phyloP scores from a whole-genome alignment of 2,888 invertebrate genomes.

The Drosophila heteroneura region DNA sequence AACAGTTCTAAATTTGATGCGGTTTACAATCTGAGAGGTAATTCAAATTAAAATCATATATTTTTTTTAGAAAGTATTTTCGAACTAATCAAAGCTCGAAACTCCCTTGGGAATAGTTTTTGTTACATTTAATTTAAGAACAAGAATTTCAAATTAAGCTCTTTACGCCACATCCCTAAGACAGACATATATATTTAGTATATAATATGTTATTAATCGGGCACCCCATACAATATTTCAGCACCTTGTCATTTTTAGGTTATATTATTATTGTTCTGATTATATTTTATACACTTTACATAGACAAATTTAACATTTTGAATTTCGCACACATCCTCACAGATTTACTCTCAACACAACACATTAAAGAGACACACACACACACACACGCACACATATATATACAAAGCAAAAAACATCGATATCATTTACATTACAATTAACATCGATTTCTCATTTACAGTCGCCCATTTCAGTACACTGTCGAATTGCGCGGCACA shows the following conservation, averaged over 20 bases:
- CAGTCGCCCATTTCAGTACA: slow-evolving; percentile 45
- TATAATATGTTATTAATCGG: neutral
- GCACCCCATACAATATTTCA: slow-evolving; percentile 2
- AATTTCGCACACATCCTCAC: slow-evolving; percentile 25
- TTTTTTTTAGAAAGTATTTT: neutral
- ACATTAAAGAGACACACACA: slow-evolving; percentile 24
- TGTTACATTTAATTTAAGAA: neutral
- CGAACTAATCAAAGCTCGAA: neutral
- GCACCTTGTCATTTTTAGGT: slow-evolving; percentile 7
- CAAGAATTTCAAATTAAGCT: slow-evolving; percentile 3
- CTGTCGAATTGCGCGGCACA: slow-evolving; percentile 66
- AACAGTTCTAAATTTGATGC: neutral
- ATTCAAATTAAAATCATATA: neutral
- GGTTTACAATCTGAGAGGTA: neutral
- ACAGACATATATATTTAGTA: neutral
- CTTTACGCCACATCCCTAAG: slow-evolving; percentile 1
- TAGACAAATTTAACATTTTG: slow-evolving; percentile 32
- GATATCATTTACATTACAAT: slow-evolving; percentile 23
- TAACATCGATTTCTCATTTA: slow-evolving; percentile 7
- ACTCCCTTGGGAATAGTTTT: neutral
- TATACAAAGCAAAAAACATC: slow-evolving; percentile 54
- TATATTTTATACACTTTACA: slow-evolving; percentile 45
- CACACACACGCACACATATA: slow-evolving; percentile 13
- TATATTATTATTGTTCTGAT: slow-evolving; percentile 31
- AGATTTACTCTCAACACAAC: slow-evolving; percentile 15